Base-by-base conservation (phyloP, 2,888 invertebrate species). In the Chelonus formosanus region DNA sequence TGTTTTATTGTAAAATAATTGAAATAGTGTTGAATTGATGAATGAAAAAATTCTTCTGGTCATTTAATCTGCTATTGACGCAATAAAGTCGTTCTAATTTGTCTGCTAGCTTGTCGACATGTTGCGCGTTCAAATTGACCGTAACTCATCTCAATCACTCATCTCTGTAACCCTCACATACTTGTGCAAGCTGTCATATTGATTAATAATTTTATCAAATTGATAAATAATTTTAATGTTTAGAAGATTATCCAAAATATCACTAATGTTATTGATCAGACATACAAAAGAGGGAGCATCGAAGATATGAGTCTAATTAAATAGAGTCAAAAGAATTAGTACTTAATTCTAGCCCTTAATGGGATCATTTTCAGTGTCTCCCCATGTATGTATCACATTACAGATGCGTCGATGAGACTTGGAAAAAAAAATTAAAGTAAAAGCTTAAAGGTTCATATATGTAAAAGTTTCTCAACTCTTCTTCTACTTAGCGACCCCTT, bases 401-500 rank as follows among this genome's bases (percentile, higher is more conserved):
- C 20, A 20, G 20, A 20, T 20, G 20, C 20, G 20, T 20, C 20
- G 20, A 20, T 20, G 20, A 20, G 20, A 20, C 20, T 20, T 20
- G 20, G 20, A 10, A 57, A 57, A 3, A 52, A 10, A 45, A 8
- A 10, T 35, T 43, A 20, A 7, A 10, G 44, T 44, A 52, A 59
- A 52, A 58, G 50, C 10, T 57, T 34, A 50, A 55, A 36, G 55
- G 20, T 55, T 55, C 35, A 20, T 55, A 10, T 55, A 55, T 40
- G 36, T 5, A 55, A 8, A 40, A 40, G 6, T 44, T 52, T 44
- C 56, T 44, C 58, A 34, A 60, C 64, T 64, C 66, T 63, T 62
- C 63, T 58, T 66, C 56, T 7, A 43, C 10, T 20, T 55, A 61
- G 58, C 69, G 68, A 67, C 71, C 70, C 70, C 64, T 72, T 69